These are phyloP conservation scores for Heliornis fulica DNA, from an alignment of 2,113 vertebrate genomes.

Conservation along the genomic window DNA sequence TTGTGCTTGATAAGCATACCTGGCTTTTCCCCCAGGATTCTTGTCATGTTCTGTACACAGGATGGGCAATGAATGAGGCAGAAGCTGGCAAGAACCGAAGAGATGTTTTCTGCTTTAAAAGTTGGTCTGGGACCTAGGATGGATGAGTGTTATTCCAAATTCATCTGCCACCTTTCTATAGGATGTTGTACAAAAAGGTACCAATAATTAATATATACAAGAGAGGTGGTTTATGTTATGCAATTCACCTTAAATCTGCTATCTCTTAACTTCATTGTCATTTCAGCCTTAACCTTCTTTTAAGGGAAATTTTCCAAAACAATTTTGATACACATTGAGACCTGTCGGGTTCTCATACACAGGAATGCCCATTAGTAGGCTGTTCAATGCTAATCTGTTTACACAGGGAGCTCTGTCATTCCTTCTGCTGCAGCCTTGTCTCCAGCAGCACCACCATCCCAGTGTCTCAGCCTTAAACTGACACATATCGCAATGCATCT, in stretches of 20 bases:
- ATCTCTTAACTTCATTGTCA: background rate
- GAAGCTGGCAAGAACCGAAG: background rate
- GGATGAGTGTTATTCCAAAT: background rate
- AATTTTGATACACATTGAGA: background rate
- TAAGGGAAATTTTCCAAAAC: background rate
- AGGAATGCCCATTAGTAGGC: background rate
- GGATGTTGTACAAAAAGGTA: background rate
- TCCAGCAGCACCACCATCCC: background rate
- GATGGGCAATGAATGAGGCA: background rate
- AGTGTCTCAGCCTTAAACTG: background rate
- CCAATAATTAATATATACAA: background rate
- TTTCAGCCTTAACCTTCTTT: background rate
- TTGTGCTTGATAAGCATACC: background rate
- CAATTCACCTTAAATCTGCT: background rate
- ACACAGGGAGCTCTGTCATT: background rate
- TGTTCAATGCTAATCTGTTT: background rate
- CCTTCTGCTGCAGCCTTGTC: background rate
- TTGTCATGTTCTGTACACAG: background rate
- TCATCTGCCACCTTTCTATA: background rate
- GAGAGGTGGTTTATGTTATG: background rate
- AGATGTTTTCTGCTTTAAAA: background rate
- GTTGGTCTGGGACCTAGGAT: background rate
- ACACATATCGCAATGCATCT: background rate
- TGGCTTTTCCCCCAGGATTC: background rate
- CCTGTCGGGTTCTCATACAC: background rate